These are phyloP conservation scores for Dynastes grantii DNA, from an alignment of 2,888 invertebrate species.

Conservation along the genomic window DNA sequence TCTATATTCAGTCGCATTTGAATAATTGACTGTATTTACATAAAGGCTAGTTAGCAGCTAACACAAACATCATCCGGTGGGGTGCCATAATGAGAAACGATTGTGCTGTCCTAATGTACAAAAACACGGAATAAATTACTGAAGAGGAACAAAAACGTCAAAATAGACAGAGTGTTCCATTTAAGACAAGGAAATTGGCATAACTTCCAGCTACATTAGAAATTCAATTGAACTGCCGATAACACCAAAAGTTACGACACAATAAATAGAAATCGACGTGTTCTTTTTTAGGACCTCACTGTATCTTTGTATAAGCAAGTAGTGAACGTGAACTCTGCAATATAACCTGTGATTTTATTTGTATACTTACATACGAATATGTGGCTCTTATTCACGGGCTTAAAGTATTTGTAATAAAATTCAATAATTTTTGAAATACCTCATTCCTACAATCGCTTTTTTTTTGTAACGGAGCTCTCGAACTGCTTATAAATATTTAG, in stretches of 20 bases:
- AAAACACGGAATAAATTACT: conserved; percentile 33
- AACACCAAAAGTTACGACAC: no score
- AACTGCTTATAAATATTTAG: conserved; percentile 24
- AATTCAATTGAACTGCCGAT: no score
- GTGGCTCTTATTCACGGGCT: no score
- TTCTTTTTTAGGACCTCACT: no score
- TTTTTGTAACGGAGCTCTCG: conserved; percentile 1
- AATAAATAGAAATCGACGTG: no score
- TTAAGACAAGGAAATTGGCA: no score
- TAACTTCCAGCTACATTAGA: no score
- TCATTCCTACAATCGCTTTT: neutral
- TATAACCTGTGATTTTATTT: no score
- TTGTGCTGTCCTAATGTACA: conserved; percentile 20
- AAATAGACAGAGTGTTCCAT: no score
- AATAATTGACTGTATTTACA: conserved; percentile 31
- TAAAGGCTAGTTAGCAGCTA: conserved; percentile 31
- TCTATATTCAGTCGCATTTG: conserved; percentile 18
- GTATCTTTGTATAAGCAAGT: no score
- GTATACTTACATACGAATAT: no score
- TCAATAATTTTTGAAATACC: neutral
- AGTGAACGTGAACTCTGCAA: no score
- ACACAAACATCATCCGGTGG: conserved; percentile 33
- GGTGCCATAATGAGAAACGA: conserved; percentile 33
- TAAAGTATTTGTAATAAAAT: conserved; percentile 7
- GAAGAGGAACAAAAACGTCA: conserved; percentile 8